A percentile compares a stretch with the other conserved stretches of the same genome.
Evolutionary conservation across 2,113 vertebrate genomes (phyloP).

Genomic region (Chaetura pelagica): DNA sequence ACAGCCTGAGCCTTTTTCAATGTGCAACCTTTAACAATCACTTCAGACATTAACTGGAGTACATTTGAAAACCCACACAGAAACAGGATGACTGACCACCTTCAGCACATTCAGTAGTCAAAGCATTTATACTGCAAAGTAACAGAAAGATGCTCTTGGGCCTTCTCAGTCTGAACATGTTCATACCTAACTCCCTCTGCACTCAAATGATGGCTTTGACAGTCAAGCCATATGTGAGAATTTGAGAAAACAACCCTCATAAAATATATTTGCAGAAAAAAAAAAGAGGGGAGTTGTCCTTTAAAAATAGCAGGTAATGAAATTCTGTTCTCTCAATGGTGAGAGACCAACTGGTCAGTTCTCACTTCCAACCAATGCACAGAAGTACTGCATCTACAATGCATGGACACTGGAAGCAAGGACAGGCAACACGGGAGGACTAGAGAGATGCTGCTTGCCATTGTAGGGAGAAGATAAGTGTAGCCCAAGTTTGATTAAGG

Average conservation of each 20-base stretch:
- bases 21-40: background rate
- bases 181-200: background rate
- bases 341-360: no score
- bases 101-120: background rate
- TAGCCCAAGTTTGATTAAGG: background rate
- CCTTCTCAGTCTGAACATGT: background rate
- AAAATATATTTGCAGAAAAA: background rate
- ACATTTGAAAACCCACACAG: background rate
- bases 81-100: background rate
- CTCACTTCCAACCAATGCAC: background rate
- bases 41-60: background rate
- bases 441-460: background rate
- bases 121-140: background rate
- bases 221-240: background rate
- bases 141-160: rapidly evolving
- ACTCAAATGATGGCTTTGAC: background rate
- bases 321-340: background rate
- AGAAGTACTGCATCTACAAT: background rate
- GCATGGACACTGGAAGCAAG: background rate
- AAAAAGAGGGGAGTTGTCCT: background rate
- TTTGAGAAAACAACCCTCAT: background rate
- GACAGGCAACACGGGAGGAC: background rate
- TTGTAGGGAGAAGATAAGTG: background rate
- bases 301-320: background rate
- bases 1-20: background rate